Conservation (phyloP, 2,113 vertebrate genomes). For the Myotis brandtii region DNA sequence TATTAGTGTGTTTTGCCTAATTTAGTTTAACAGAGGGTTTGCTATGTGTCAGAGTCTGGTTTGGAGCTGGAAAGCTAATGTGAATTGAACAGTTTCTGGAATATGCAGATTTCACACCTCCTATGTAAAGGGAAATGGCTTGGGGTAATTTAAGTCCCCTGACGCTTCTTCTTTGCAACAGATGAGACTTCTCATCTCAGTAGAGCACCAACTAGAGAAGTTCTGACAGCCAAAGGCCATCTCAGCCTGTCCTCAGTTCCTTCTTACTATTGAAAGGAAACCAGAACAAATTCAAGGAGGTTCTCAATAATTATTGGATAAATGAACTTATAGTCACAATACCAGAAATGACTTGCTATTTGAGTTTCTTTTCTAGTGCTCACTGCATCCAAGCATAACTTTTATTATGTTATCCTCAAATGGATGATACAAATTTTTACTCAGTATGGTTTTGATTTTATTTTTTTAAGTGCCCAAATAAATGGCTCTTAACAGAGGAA, state of each 20-base stretch:
- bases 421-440: not conserved
- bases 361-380: not conserved
- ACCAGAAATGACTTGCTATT: not conserved
- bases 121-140: not conserved
- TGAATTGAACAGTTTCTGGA: not conserved
- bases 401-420: constrained; percentile 6
- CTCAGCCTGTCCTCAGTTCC: not conserved
- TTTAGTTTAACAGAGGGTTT: not conserved
- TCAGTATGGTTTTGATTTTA: not conserved
- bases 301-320: not conserved
- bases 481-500: not conserved
- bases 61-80: not conserved
- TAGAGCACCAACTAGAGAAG: not conserved
- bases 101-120: not conserved
- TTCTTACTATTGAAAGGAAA: not conserved
- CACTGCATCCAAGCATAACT: not conserved
- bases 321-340: not conserved
- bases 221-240: not conserved
- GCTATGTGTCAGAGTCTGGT: not conserved
- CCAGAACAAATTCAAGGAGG: not conserved
- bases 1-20: not conserved
- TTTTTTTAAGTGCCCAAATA: not conserved
- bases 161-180: not conserved
- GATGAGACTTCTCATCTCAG: not conserved
- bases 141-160: not conserved